Base-by-base conservation (phyloP, 23 tunicate genomes). In the Clavelina lepadiformis region DNA sequence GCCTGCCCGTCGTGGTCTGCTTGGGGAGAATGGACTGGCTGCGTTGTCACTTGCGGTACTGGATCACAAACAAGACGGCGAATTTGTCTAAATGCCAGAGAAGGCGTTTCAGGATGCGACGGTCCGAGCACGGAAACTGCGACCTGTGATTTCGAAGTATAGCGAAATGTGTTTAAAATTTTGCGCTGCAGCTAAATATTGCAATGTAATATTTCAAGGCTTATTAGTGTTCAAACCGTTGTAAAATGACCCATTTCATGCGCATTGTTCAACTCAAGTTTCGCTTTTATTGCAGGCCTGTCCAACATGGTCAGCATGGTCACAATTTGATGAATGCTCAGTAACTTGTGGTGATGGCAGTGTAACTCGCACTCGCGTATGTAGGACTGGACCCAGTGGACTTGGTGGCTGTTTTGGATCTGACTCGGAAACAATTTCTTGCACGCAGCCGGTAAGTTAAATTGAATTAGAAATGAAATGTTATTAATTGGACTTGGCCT, bases 1-100 rank as follows among this genome's bases (percentile, higher is more conserved):
- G 51, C 82, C 8, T 93, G 98, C 47, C 78, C 98, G 18, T 38
- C 35, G 35, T 93, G 98, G 98, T 79, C 94, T 0, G 61, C 25
- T 15, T 93, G 94, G 94, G 61, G 71, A 7, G 44, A 49, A 8
- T 93, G 83, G 83, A 65, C 72, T 34, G 82, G 85, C 20, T 93
- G 98, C 59, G 78, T 72, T 1, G 81, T 65, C 28, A 61, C 82
- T 13, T 93, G 98, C 49, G 98, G 88, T 19, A 67, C 37, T 0
- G 95, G 83, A 28, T 4, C 28, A 26, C 74, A 78, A 29, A 69
- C 65, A 3, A 41, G 98, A 57, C 36, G 58, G 1, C 33, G 98
- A 45, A 45, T 70, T 28, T 91, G 98, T 36, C 44, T 81, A 31
- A 81, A 91, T 65, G 26, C 72, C 2, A 41, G 52, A 21, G 63